phyloP scores from a whole-genome alignment of 2,113 vertebrate genomes.

The Paramormyrops kingsleyae region DNA sequence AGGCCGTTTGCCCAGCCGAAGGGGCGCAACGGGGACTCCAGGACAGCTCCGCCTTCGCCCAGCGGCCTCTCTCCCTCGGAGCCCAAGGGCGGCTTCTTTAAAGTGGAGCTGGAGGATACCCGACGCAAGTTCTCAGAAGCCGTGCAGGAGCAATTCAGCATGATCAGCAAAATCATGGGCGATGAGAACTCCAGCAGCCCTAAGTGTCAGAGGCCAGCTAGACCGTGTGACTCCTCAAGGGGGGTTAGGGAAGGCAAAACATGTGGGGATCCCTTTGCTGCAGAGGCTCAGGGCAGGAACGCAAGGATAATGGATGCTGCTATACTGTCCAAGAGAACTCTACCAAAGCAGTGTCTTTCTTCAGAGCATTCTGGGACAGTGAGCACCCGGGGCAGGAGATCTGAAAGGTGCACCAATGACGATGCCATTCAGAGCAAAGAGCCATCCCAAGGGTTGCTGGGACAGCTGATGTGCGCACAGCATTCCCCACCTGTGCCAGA shows the following conservation, averaged over 20 bases:
- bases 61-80: conserved; percentile 57
- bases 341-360: conserved; percentile 32
- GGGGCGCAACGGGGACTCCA: conserved; percentile 59
- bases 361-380: conserved; percentile 33
- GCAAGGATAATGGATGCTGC: conserved; percentile 38
- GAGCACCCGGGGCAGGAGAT: conserved; percentile 40
- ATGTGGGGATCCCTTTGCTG: conserved; percentile 28
- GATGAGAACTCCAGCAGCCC: conserved; percentile 56
- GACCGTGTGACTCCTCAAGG: conserved; percentile 36
- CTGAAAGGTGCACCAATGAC: conserved; percentile 60
- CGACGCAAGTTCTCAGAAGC: conserved; percentile 59
- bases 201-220: conserved; percentile 37
- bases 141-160: conserved; percentile 67
- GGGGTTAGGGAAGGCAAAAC: conserved; percentile 28
- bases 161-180: conserved; percentile 76
- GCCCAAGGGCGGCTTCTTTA: conserved; percentile 68
- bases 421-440: conserved; percentile 51
- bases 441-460: background rate
- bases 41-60: conserved; percentile 73
- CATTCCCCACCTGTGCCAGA: conserved; percentile 50
- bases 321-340: conserved; percentile 20
- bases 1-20: conserved; percentile 68
- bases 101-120: conserved; percentile 76
- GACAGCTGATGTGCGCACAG: background rate
- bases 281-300: conserved; percentile 32